Evolutionary conservation across 2,797 vertebrate genomes (phyloP).

Genomic region (Sarcoramphus papa): DNA sequence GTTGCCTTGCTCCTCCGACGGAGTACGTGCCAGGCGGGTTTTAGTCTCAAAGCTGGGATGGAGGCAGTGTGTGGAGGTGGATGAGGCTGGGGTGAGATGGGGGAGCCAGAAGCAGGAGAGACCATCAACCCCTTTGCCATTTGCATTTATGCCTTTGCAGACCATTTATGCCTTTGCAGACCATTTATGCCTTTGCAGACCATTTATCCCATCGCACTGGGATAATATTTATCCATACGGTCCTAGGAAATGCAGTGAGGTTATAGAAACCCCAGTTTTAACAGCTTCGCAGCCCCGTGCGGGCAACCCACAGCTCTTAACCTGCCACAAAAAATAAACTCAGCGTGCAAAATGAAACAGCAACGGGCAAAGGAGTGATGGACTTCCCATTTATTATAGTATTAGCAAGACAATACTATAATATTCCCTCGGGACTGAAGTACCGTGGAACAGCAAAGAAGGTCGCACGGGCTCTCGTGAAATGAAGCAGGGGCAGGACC

Average conservation of each 20-base stretch:
- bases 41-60: not conserved
- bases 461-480: not conserved
- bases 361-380: not conserved
- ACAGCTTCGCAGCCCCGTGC: not conserved
- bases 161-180: not conserved
- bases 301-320: not conserved
- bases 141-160: not conserved
- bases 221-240: not conserved
- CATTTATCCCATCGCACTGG: not conserved
- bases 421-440: not conserved
- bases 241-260: not conserved
- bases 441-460: not conserved
- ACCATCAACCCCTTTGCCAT: not conserved
- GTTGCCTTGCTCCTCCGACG: accelerated
- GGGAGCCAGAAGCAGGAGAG: not conserved
- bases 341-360: not conserved
- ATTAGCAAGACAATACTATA: not conserved
- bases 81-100: not conserved
- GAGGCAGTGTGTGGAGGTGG: not conserved
- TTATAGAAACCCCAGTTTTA: not conserved
- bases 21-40: not conserved
- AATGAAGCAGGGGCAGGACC: not conserved
- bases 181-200: not conserved
- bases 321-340: not conserved
- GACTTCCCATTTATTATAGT: not conserved